Base-by-base conservation (phyloP, 2,113 vertebrate genomes). In the Condylura cristata region DNA sequence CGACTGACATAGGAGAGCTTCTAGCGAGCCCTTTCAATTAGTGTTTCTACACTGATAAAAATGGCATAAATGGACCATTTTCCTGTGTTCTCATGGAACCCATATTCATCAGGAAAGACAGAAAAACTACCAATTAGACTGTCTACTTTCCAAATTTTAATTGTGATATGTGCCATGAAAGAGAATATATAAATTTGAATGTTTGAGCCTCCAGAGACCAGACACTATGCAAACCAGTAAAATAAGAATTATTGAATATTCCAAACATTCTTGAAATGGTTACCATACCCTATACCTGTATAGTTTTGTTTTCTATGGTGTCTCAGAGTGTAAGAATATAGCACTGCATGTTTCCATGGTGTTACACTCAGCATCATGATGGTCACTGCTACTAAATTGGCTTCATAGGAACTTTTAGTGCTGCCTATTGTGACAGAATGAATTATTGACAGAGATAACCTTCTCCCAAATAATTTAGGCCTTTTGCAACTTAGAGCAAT, bases 391-490 rank as follows among this genome's bases (percentile, higher is more conserved):
- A 53, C 94, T 95, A 56, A 97, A 97, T 92, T 87, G 88, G 56
- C 79, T 94, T 16, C 61, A 70, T 51, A 91, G 85, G 95, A 92
- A 22, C 18, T 32, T 81, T 93, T 95, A 89, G 13, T 65, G 71
- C 75, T 88, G 28, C 63, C 86, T 93, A 90, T 94, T 95, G 80
- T 94, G n/a, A 83, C 32, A 22, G 74, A 91, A 97, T 84, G 71
- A 93, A 96, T 97, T 97, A 97, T 79, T 89, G 72, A 79, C 37
- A 46, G 96, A 89, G 86, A 93, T 96, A 5, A n/a, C 96, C 41
- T 96, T 97, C 90, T 96, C 48, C 63, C 74, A 97, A 96, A 94
- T 97, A 97, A 96, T 97, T 96, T 97, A 95, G 75, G 37, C 94
- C 46, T 90, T 96, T n/a, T 86, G 66, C 44, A 97, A 68, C 17